phyloP scores from a whole-genome alignment of 2,113 vertebrate genomes.

The Periophthalmodon schlosseri region DNA sequence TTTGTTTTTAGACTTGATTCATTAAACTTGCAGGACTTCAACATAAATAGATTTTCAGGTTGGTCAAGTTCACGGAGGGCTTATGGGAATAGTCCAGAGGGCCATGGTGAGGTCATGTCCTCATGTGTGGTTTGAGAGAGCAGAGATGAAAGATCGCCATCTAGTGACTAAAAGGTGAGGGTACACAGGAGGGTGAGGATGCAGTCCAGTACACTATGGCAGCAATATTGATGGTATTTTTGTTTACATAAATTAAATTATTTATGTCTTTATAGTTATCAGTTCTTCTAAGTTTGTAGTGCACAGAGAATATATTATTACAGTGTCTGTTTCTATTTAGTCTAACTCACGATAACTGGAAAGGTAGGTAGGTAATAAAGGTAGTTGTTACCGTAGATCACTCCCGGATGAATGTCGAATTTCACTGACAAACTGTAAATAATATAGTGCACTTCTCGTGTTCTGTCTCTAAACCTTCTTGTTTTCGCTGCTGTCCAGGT shows the following conservation, averaged over 20 bases:
- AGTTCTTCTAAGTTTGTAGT: neutral
- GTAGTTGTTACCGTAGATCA: neutral
- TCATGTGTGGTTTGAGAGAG: slow-evolving; percentile 97
- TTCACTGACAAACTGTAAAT: neutral
- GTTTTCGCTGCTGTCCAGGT: slow-evolving; percentile 73
- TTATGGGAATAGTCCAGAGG: slow-evolving; percentile 93
- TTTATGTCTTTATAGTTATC: neutral
- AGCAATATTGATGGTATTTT: neutral
- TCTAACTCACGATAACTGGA: neutral
- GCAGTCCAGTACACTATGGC: neutral
- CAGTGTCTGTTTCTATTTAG: neutral
- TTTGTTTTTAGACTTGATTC: neutral
- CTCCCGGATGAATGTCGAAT: neutral
- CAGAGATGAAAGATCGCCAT: slow-evolving; percentile 95
- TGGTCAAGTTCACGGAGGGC: slow-evolving; percentile 91
- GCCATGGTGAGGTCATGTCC: slow-evolving; percentile 93
- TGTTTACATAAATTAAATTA: no score
- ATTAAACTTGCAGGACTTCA: neutral
- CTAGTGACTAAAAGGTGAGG: slow-evolving; percentile 92
- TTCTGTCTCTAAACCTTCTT: slow-evolving; percentile 11
- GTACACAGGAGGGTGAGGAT: neutral
- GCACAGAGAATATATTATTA: neutral
- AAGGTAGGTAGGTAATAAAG: neutral
- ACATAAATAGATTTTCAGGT: slow-evolving; percentile 76
- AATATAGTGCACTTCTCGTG: neutral